Evolutionary conservation across 2,113 vertebrate genomes (phyloP), one percentile per base, ranked within the genome.

Genomic region (Mastomys natalensis): DNA sequence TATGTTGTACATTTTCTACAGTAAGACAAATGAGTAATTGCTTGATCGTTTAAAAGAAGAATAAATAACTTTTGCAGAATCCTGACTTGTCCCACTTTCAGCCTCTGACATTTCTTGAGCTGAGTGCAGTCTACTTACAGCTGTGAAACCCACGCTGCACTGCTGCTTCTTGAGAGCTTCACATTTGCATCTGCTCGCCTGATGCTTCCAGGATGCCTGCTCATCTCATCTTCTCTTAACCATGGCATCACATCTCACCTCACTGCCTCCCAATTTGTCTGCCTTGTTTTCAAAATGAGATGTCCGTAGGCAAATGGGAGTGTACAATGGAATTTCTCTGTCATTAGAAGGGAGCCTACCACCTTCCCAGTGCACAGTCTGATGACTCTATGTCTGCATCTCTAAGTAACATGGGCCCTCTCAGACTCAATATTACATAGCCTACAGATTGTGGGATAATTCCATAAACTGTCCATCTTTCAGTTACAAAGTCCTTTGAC

Each of bases 401-500:
- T 89, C 70, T 72, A 91, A 91, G 84, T 88, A 91, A 87, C 24
- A 40, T 1, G 55, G 26, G 21, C 26, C 48, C 93, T 98, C 94
- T 96, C 96, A 84, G 74, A 94, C 40, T 91, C 78, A 76, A 17
- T 88, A 68, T 51, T 53, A 37, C 7, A 40, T 15, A 24, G 87
- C 5, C n/a, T 45, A 48, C 55, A 66, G 72, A 89, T 62, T 40
- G 12, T 31, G 76, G 40, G 40, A 64, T 89, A 93, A 91, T 68
- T 53, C 64, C 24, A 91, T 58, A 93, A 95, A 84, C 64, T 80
- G 58, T 68, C 78, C 73, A 74, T 70, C 31, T 87, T 93, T 68
- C 73, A 91, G 55, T 74, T 87, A 40, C n/a, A 93, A 92, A 92
- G 58, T 43, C 76, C 78, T 96, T 96, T 94, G 70, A 93, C 90